Evolutionary conservation across 1,140 invertebrate genomes (phyloP), one percentile per base, ranked within the genome.

Genomic region (Danaus plexippus): DNA sequence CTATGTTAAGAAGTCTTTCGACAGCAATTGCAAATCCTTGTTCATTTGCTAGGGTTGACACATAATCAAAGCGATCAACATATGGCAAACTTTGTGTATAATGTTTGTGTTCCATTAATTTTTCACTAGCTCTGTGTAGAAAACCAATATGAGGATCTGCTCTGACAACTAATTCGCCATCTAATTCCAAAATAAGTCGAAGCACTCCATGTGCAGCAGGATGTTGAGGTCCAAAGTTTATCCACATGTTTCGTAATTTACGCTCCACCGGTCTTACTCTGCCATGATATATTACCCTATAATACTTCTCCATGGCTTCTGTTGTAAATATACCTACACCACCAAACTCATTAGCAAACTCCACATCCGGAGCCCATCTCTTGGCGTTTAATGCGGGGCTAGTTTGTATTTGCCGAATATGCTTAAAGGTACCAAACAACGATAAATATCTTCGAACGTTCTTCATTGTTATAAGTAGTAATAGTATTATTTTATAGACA

Each of bases 171-270:
- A 91, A 91, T 92, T 99, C 98, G 64, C 97, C 97, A 76, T 98
- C 95, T 2, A 99, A 85, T 79, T 98, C 96, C 11, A 99, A 80
- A 4, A 99, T 93, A 11, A 99, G 89, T 56, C 98, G 91, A n/a
- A 99, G 88, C 13, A 99, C 98, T 67, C 98, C 98, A 79, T 99
- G 98, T 79, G 98, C 98, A 60, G 98, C 98, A n/a, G 98, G 98
- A 91, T 99, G 98, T 81, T 99, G 98, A 1, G 98, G 98, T 1
- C 98, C 98, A 90, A 99, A 99, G 82, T 99, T 99, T 0, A 99
- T 75, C 48, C 90, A 92, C 62, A 97, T 89, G 83, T 98, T 98
- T 63, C 92, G 90, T 3, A 97, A 89, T 47, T 89, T 88, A 67
- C 91, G 92, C 63, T 94, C 92, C 74, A 47, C 87, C 47, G 60